Base-by-base conservation (phyloP, 2,797 vertebrate species). In the Clarias platycephalus region DNA sequence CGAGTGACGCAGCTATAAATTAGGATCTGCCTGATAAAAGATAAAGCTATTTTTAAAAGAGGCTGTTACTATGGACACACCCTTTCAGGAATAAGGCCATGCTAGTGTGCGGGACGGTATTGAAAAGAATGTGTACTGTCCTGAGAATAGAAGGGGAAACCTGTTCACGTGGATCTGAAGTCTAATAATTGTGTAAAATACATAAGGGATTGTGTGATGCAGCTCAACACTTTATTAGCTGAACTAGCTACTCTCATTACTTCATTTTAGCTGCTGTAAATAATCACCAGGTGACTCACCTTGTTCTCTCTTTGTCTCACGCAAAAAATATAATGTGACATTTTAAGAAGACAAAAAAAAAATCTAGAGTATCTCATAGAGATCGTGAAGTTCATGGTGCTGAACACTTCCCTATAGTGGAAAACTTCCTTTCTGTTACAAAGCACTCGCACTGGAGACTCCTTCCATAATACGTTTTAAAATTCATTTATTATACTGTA, bases 1-100 rank as follows among this genome's bases (percentile, higher is more conserved):
- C 95, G 94, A 95, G 95, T 95, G 96, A 96, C 95, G 96, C 94
- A 94, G 93, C 95, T 95, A 94, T 96, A 96, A 96, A 96, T 96
- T 95, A 95, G 96, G 95, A 96, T 96, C 93, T 93, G 16, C 94
- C 94, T 94, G 95, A 96, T 96, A 95, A 95, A 95, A 94, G 93
- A 93, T 82, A 94, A 66, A 55, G 62, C 31, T 71, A 58, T 71
- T 70, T 82, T 81, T 71, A 58, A 60, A 40, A 26, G 34, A 15
- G 67, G 53, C 22, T 40, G 31, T 60, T 71, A 44, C 34, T 80
- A 66, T 31, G 78, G 58, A 12, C 20, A 53, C 72, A 57, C 18
- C 26, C 72, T 75, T 75, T 57, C 49, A 57, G 72, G 77, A 64
- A 64, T 64, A 67, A 10, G 6, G n/a, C 40, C 13, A n/a, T 66